A percentile compares a stretch with the other conserved stretches of the same genome.
Conservation (phyloP, 2,888 invertebrate genomes). For the Phrixothrix hirtus region DNA sequence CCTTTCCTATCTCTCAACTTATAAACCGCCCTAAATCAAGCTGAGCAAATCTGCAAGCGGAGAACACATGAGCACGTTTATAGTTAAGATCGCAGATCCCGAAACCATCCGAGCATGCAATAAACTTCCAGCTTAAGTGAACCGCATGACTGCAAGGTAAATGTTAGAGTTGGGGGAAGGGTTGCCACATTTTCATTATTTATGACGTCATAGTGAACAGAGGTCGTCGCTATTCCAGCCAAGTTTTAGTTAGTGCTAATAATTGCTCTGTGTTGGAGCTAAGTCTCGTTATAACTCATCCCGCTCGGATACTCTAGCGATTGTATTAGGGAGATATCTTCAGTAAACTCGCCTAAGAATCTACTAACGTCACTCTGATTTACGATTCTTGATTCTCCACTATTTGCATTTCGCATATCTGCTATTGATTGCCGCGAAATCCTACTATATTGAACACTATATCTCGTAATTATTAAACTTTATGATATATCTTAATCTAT, state of each 20-base stretch:
- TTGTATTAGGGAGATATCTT: slow-evolving; percentile 46
- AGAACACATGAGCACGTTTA: slow-evolving; percentile 52
- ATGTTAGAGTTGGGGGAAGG: slow-evolving; percentile 42
- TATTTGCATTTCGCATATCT: slow-evolving; percentile 39
- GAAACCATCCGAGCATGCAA: slow-evolving; percentile 53
- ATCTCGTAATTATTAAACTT: slow-evolving; percentile 30
- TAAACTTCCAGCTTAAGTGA: slow-evolving; percentile 56
- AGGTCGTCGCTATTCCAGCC: slow-evolving; percentile 46
- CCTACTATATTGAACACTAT: slow-evolving; percentile 27
- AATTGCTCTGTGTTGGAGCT: slow-evolving; percentile 44
- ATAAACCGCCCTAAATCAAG: slow-evolving; percentile 53
- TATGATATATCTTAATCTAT: slow-evolving; percentile 23
- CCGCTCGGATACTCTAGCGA: slow-evolving; percentile 42
- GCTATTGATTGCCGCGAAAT: slow-evolving; percentile 37
- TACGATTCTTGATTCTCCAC: slow-evolving; percentile 42
- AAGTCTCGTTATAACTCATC: slow-evolving; percentile 44
- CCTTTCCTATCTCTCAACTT: slow-evolving; percentile 48
- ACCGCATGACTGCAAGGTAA: slow-evolving; percentile 56
- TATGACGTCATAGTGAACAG: slow-evolving; percentile 49
- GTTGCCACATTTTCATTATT: slow-evolving; percentile 47
- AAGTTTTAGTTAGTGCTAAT: slow-evolving; percentile 49
- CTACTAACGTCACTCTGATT: slow-evolving; percentile 44
- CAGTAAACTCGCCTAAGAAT: slow-evolving; percentile 44
- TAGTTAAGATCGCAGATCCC: slow-evolving; percentile 49
- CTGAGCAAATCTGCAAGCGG: slow-evolving; percentile 52